Evolutionary conservation across 2,113 vertebrate genomes (phyloP).

Genomic region (Callopanchax toddi): DNA sequence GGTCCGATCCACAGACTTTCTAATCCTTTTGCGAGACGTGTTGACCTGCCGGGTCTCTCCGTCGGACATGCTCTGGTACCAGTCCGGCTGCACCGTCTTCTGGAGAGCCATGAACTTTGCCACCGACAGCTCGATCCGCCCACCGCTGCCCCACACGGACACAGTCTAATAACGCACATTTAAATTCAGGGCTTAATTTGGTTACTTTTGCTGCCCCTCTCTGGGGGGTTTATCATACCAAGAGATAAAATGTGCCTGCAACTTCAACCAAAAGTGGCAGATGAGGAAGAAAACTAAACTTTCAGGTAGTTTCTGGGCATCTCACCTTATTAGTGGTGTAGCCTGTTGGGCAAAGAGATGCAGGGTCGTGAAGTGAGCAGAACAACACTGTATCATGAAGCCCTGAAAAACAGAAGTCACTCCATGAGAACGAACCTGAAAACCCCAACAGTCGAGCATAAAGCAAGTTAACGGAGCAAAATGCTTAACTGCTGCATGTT

Average conservation of each 20-base stretch:
- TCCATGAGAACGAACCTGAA: conserved; percentile 4
- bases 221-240: no score
- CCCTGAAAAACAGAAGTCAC: conserved; percentile 75
- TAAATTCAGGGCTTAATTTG: not conserved
- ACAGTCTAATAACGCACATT: conserved; percentile 79
- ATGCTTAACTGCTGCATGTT: conserved; percentile 5
- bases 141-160: conserved; percentile 92
- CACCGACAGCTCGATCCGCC: conserved; percentile 89
- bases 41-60: conserved; percentile 86
- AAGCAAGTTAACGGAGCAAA: not conserved
- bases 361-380: conserved; percentile 90
- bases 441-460: not conserved
- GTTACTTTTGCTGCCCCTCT: not conserved
- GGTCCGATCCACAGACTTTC: conserved; percentile 92
- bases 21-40: conserved; percentile 84
- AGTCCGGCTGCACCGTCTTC: conserved; percentile 86
- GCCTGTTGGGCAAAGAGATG: conserved; percentile 80
- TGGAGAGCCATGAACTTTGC: conserved; percentile 92
- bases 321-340: conserved; percentile 93
- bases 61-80: conserved; percentile 94
- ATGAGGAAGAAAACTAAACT: not conserved
- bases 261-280: not conserved
- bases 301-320: no score
- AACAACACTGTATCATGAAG: conserved; percentile 87
- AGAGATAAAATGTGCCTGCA: not conserved